Evolutionary conservation across 2,113 vertebrate genomes (phyloP), one percentile per base, ranked within the genome.

Genomic region (Gymnarchus niloticus): DNA sequence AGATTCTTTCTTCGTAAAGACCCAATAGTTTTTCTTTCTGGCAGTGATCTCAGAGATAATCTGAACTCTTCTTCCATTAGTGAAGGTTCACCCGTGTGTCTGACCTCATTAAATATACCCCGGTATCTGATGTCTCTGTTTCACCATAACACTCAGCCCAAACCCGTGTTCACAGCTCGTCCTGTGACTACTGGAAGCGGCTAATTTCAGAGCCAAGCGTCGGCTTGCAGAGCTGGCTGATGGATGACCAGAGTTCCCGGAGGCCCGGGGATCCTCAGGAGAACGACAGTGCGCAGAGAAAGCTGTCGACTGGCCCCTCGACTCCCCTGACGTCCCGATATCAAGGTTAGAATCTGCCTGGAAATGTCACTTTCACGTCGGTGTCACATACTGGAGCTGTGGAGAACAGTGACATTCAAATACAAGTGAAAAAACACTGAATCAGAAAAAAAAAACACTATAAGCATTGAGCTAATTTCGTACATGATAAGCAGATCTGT

Each of bases 161-260:
- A 44, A 21, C 76, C 44, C 21, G n/a, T 21, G 46, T 19, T 44
- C 87, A 89, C 92, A 95, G 94, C 76, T 92, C 91, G 23, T 90
- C 94, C 0, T 93, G 95, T 44, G 96, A 97, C 91, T 96, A 95
- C 83, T 93, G 96, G 28, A 96, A 96, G 61, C 91, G 96, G 56
- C 92, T 96, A 93, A 96, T 96, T 95, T 97, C 96, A 0, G 96
- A 97, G 89, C 96, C 96, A 44, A 86, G 93, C 0, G 93, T 96
- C 0, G 91, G 92, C 56, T 94, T 93, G 1, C 93, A 94, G 46
- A n/a, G n/a, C n/a, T 90, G 90, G 59, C 88, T 83, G 0, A 89
- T 93, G 73, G 93, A 90, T 0, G 95, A 94, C 0, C 93, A 93
- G 81, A 81, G 89, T 0, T 87, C 88, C 28, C 17, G 51, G 10